Evolutionary conservation across 1,140 invertebrate species (phyloP), one percentile per base, ranked within the genome.

Genomic region (Saxidomus purpurata): DNA sequence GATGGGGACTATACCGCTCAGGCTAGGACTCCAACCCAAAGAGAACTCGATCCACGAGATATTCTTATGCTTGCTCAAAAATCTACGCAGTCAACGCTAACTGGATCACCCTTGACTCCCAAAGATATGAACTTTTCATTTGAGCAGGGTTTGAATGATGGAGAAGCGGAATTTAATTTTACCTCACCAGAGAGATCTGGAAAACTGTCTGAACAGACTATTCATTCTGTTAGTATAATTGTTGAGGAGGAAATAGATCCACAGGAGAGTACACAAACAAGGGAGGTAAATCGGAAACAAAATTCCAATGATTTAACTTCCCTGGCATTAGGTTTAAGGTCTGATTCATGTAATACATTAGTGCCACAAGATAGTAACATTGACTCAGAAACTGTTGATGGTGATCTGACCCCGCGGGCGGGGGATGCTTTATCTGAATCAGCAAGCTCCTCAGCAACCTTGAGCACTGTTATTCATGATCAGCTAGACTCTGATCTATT

Each of bases 301-400:
- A 77, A 79, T 77, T 43, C 49, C 11, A 55, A 55, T 38, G 85
- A 87, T 19, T 61, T 87, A 15, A 76, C 31, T 77, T 36, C 74
- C 28, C 34, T 49, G 2, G 6, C 74, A 22, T 15, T 87, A 19
- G 36, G 38, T 31, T n/a, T 76, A 17, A 77, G 85, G 31, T 87
- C 85, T 13, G 85, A 87, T 38, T 87, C 85, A 28, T 79, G 71
- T 47, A 87, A 79, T 52, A 87, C 85, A 34, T 43, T 87, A 11
- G 85, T 87, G 28, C 49, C 85, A 61, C 28, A 34, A 31, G 85
- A 87, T 28, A 52, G 22, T 43, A 76, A 34, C 13, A 25, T 34
- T 71, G 82, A 85, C 25, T 69, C 59, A 22, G 80, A 82, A 15
- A 31, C 17, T 61, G 52, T 36, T 8, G 82, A 85, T 47, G 81